Evolutionary conservation across 1,140 invertebrate species (phyloP), one percentile per base, ranked within the genome.

Genomic region (Acromyrmex echinatior): DNA sequence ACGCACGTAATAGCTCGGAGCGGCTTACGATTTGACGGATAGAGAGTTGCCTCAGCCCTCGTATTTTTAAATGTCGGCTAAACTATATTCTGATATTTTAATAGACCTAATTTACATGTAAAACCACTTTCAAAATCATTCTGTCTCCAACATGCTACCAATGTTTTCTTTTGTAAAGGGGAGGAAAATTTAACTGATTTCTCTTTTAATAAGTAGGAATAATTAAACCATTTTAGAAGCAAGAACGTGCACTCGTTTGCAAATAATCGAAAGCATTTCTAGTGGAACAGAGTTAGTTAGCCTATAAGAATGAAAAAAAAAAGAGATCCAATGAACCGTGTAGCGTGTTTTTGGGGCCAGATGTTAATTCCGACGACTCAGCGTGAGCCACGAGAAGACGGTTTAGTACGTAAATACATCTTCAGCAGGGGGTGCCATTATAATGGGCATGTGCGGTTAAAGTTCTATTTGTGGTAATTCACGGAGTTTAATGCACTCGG

Each of bases 401-500:
- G 92, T 95, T 94, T 87, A 92, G 92, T 93, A 95, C 95, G 92
- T 95, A 95, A 95, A 95, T 95, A 95, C 93, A 92, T 95, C 93
- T 94, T 92, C 94, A 93, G 93, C 93, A 91, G 95, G 94, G 95
- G 94, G 94, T 91, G 91, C 93, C 93, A 95, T 95, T 95, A 95
- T 95, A 95, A 95, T 95, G 93, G 94, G 92, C 93, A 92, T 93
- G 93, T 94, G 94, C 92, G 94, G 93, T 94, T 94, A 93, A 95
- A 93, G 94, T 95, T 95, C 95, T 95, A 95, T 95, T 95, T 95
- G 95, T 94, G 93, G 95, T 95, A 93, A 95, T 95, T 94, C 94
- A 45, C 39, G 92, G 94, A 93, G 94, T 95, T 95, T 95, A 95
- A 95, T 95, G 94, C 94, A 95, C 94, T 93, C 94, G 88, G 56